Base-by-base conservation (phyloP, 2,888 invertebrate species). In the Drosophila kuntzei region DNA sequence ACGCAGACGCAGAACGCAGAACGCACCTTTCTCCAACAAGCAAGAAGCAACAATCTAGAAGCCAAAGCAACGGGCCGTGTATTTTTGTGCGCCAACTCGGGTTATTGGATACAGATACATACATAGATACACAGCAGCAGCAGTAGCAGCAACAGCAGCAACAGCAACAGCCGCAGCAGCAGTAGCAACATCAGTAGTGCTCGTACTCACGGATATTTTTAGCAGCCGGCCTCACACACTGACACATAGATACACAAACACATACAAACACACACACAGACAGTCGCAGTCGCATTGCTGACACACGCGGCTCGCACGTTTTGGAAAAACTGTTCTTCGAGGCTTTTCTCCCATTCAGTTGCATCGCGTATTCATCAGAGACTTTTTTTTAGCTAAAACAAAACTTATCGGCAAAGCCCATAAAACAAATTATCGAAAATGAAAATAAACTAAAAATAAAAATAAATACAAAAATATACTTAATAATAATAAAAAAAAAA, bases 271-370 rank as follows among this genome's bases (percentile, higher is more conserved):
- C 49, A 8, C 49, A 32, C 25, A 47, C 49, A 34, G 22, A n/a
- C 34, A 55, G 16, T 58, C 36, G 58, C 62, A 54, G 49, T 63
- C 62, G 74, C 77, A 61, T 59, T 58, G 66, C 77, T 44, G 83
- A 86, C 87, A 86, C 86, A 83, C 89, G 89, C 87, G 87, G 87
- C 70, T 74, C 76, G 69, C 83, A 83, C 87, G 87, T 89, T 89
- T 85, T 79, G 69, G 78, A 86, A 78, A 70, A 68, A 62, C 53
- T 62, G 44, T 54, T 76, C 71, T 58, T 61, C 54, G 76, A 60
- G 72, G 72, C 70, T 84, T 84, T 69, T 78, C 67, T 67, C 37
- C 53, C 43, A 41, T 53, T 55, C 78, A 49, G 46, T 46, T 73
- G 78, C 77, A 77, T 34, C 36, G 77, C 73, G 61, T 62, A 54